Evolutionary conservation across 2,888 invertebrate genomes (phyloP), one percentile per base, ranked within the genome.

Genomic region (Dryadula phaetusa): DNA sequence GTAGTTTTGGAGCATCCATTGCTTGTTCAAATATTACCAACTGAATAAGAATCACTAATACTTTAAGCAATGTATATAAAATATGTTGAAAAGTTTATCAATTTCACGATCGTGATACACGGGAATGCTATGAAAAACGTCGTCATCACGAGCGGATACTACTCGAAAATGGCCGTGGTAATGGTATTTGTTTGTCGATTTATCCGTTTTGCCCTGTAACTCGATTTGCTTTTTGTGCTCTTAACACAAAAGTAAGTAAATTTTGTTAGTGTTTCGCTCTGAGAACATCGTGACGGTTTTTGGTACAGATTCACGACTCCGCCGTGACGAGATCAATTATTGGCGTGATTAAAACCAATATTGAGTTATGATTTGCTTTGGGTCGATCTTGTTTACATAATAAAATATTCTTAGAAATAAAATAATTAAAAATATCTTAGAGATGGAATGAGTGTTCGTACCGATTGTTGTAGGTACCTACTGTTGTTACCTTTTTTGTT

Each of bases 141-240:
- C 73, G 77, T 79, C 86, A 87, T 92, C 92, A 92, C 92, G 92
- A 90, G 88, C 88, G 85, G 84, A 81, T 84, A 84, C 84, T 86
- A 83, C 77, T 86, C 84, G 82, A 84, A 90, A 90, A 90, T 87
- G 86, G 86, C 90, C 90, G 89, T 90, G 86, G 78, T 92, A 92
- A 92, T 90, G 82, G 84, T 90, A 82, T 92, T 92, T 91, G 90
- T 92, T 84, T 82, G 90, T 91, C 81, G 88, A 92, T 92, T 92
- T 90, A 83, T 91, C 90, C 90, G 88, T 90, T 92, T 92, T 88
- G 85, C 80, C 74, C 82, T 77, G 87, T 92, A 92, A 92, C 92
- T 92, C 87, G 92, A 92, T 92, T 92, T 92, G 87, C 84, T 92
- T 92, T 92, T 92, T 91, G 86, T 89, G 76, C 80, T 71, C 68